Evolutionary conservation across 2,113 vertebrate species (phyloP).

Genomic region (Copsychus sechellarum): DNA sequence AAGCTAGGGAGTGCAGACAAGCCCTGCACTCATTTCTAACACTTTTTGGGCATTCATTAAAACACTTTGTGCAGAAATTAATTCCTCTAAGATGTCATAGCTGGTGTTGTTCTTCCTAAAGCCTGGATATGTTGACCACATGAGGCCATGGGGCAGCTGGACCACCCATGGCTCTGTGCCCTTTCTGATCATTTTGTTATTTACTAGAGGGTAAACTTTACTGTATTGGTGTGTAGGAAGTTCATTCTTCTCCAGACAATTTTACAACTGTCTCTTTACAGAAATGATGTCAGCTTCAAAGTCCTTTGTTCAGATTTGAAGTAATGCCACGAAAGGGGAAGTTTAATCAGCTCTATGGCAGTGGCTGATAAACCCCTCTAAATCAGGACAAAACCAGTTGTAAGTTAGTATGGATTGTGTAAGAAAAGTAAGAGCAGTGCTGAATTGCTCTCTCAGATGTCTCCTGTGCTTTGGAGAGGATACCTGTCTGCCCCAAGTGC

Average conservation of each 20-base stretch:
- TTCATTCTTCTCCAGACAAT: neutral
- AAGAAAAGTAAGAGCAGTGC: neutral
- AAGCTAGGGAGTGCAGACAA: neutral
- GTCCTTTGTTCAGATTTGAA: neutral
- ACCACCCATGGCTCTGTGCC: neutral
- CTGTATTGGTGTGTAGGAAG: neutral
- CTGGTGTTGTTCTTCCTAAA: neutral
- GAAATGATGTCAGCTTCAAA: neutral
- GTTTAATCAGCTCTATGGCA: neutral
- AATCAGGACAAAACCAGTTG: neutral
- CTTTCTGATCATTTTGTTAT: neutral
- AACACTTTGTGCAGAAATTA: neutral
- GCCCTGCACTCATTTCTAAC: neutral
- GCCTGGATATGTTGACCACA: conserved; percentile 1
- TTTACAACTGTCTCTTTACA: neutral
- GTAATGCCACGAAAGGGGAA: neutral
- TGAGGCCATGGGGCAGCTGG: neutral
- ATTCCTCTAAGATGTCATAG: neutral
- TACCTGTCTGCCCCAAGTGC: neutral
- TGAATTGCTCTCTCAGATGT: neutral
- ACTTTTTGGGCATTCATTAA: neutral
- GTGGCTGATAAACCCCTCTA: neutral
- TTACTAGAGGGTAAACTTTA: neutral
- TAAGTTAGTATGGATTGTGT: neutral
- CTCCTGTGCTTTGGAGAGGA: neutral